A percentile compares a stretch with the other conserved stretches of the same genome.
These are phyloP conservation scores for Tilapia sparmanii DNA, from an alignment of 2,113 vertebrate genomes.

Conservation along the genomic window DNA sequence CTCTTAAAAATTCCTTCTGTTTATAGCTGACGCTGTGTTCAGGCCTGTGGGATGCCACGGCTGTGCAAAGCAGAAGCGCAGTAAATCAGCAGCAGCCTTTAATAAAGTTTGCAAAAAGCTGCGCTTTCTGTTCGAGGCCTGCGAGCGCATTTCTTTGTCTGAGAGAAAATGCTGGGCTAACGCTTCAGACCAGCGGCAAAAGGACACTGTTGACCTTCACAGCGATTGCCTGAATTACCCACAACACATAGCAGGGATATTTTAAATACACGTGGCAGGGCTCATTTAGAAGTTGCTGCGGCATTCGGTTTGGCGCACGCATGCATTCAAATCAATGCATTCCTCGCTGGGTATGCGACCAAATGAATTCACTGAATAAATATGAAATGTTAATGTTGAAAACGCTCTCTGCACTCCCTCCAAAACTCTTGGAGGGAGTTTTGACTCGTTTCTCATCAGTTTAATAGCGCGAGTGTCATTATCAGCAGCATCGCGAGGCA, in stretches of 20 bases:
- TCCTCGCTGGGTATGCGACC: background rate
- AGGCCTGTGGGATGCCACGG: constrained; percentile 39
- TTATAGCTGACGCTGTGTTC: constrained; percentile 47
- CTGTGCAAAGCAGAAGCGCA: constrained; percentile 24
- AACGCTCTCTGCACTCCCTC: background rate
- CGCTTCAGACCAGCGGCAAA: constrained; percentile 2
- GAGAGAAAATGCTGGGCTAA: constrained; percentile 15
- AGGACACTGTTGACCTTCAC: constrained; percentile 29
- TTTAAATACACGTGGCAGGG: constrained; percentile 18
- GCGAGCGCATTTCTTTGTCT: constrained; percentile 19
- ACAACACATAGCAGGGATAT: constrained; percentile 11
- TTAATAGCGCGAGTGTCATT: background rate
- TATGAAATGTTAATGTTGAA: background rate
- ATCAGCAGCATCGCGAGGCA: background rate
- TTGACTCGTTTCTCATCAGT: background rate
- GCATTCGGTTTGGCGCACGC: background rate
- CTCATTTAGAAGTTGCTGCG: background rate
- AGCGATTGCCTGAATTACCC: constrained; percentile 26
- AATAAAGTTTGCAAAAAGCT: constrained; percentile 53
- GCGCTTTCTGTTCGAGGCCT: constrained; percentile 16
- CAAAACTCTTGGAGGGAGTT: background rate
- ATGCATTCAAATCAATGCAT: background rate
- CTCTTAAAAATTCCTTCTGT: constrained; percentile 71
- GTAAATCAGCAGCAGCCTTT: constrained; percentile 65
- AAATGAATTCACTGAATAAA: background rate